Evolutionary conservation across 2,888 invertebrate genomes (phyloP), one percentile per base, ranked within the genome.

Genomic region (Alsophila aescularia): DNA sequence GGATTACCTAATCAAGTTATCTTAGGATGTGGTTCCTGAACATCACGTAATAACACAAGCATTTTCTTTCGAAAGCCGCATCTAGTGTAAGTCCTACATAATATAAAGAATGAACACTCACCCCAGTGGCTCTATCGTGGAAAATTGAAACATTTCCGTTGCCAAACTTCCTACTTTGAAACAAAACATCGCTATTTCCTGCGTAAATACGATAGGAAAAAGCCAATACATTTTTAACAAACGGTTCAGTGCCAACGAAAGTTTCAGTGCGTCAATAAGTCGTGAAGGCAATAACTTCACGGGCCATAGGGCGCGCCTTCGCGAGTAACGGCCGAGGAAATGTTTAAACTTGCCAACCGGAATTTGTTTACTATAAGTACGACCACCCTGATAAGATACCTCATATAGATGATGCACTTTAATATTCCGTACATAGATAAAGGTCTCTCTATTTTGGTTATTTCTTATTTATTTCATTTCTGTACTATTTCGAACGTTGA

Each of bases 231-330:
- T 67, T 63, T 66, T 66, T 59, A 60, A 62, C 61, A 66, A 65
- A 67, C 55, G 53, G 57, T 66, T 59, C 60, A 39, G 54, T 61
- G 64, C 61, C 62, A 64, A 58, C 66, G 58, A 72, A 75, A 73
- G 67, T 76, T 75, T 72, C 66, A 67, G 66, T 70, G 67, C 73
- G 74, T 75, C 77, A 77, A 79, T 82, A 83, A 82, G 75, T 80
- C 80, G 73, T 73, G 74, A 72, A 75, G 72, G 81, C 80, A 76
- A 81, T 84, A 81, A 72, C 77, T 78, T 79, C 78, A 83, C 80
- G 81, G 81, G 57, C 79, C 80, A 82, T 79, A 73, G 78, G 71
- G 72, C 77, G 64, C 75, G 73, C 70, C 66, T 68, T 69, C 71
- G 67, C 74, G 66, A 74, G 69, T 74, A 73, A 77, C 74, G 72